These are phyloP conservation scores for Drosophila mercatorum DNA, from an alignment of 2,888 invertebrate species.

Conservation along the genomic window DNA sequence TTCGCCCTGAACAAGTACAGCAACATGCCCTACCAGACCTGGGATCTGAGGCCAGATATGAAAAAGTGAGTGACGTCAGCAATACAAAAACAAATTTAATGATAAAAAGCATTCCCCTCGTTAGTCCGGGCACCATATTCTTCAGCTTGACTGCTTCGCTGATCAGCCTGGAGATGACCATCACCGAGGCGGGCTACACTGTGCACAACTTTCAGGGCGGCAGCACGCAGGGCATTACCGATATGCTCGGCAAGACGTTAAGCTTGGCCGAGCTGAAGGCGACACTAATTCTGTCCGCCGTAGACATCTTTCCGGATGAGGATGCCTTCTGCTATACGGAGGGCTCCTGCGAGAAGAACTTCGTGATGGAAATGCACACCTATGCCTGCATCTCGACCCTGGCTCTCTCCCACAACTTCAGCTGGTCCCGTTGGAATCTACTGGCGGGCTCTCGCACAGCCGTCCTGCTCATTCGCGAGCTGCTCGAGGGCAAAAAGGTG, in stretches of 20 bases:
- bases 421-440: constrained; percentile 91
- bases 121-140: constrained; percentile 80
- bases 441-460: constrained; percentile 85
- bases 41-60: constrained; percentile 91
- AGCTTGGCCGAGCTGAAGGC: constrained; percentile 80
- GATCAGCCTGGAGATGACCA: constrained; percentile 86
- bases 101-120: no score
- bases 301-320: constrained; percentile 92
- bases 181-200: constrained; percentile 84
- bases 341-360: constrained; percentile 89
- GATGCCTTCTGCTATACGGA: constrained; percentile 91
- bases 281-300: constrained; percentile 87
- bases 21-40: constrained; percentile 93
- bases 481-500: constrained; percentile 83
- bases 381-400: constrained; percentile 92
- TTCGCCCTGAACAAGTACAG: constrained; percentile 90
- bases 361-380: constrained; percentile 90
- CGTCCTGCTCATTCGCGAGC: constrained; percentile 82
- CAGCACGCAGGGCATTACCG: constrained; percentile 80
- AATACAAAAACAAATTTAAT: no score
- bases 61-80: constrained; percentile 69
- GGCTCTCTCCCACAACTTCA: constrained; percentile 90
- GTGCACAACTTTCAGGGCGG: constrained; percentile 84
- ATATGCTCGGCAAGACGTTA: constrained; percentile 81
- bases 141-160: constrained; percentile 86